These are phyloP conservation scores for Ricordea florida DNA, from an alignment of 92 coral and sea anemone species.

Conservation along the genomic window DNA sequence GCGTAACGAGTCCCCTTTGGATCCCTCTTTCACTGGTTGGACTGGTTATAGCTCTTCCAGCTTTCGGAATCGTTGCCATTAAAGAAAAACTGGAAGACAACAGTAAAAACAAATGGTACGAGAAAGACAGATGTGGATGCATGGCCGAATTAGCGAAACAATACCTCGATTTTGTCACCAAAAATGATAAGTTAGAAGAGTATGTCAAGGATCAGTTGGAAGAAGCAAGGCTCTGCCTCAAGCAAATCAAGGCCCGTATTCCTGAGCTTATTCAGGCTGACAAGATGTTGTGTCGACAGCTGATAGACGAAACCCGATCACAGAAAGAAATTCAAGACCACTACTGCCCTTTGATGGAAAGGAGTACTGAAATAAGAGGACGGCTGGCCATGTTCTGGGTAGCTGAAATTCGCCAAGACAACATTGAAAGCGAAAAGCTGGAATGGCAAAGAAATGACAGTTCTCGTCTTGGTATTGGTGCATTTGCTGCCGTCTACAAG, in stretches of 20 bases:
- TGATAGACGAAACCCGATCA: background rate
- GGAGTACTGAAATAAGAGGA: background rate
- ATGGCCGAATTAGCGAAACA: background rate
- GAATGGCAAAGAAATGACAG: background rate
- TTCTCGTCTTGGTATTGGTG: background rate
- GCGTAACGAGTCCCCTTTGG: too few relatives aligned
- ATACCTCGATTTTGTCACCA: background rate
- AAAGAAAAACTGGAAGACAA: too few relatives aligned
- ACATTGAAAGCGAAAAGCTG: too few relatives aligned
- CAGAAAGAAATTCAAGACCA: too few relatives aligned
- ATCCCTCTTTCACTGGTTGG: conserved; percentile 15
- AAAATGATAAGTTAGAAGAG: background rate
- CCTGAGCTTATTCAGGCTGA: background rate
- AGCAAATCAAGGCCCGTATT: background rate
- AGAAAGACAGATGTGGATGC: too few relatives aligned
- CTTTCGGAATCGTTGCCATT: too few relatives aligned
- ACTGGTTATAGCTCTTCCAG: conserved; percentile 2
- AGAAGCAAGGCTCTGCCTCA: background rate
- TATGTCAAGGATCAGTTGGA: conserved; percentile 3
- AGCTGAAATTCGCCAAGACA: background rate
- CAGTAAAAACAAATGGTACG: too few relatives aligned
- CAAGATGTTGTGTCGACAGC: background rate
- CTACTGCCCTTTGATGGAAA: background rate
- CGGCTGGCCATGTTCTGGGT: background rate
- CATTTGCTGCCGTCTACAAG: too few relatives aligned